Evolutionary conservation across 2,113 vertebrate genomes (phyloP), one percentile per base, ranked within the genome.

Genomic region (Leptosomus discolor): DNA sequence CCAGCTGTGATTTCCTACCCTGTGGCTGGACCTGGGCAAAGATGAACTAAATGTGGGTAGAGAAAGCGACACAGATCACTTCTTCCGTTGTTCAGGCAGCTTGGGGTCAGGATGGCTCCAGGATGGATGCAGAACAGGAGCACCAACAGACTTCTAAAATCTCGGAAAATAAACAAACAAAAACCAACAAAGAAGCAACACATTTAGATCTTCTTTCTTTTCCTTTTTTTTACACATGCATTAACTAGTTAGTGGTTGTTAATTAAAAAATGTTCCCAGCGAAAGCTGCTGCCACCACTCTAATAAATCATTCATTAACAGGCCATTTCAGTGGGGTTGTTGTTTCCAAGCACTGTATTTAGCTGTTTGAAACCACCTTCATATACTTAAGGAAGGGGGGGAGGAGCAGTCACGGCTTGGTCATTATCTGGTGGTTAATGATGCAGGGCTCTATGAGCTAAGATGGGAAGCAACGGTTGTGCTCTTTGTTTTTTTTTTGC

Each of bases 281-380:
- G 30, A 98, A 98, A 96, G 83, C 93, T 56, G 64, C 92, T 79
- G 88, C 32, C 0, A 11, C 92, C 79, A 69, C 43, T 87, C 90
- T 94, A 95, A 97, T 98, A 98, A 98, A 98, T 98, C 97, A 98
- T 97, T 98, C 92, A 94, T 95, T 98, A 97, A 97, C 97, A 88
- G 94, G 69, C 96, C 68, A 23, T 94, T 97, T 95, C 97, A 83
- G 56, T 41, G 86, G 86, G 86, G 79, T 15, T 85, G 84, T 90
- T 95, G 61, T 81, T 97, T 92, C 46, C 77, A 91, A 92, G 82
- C 60, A 18, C 67, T 65, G 48, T 71, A 34, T 85, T 94, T 85
- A 86, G 86, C 86, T 96, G 73, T 56, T 95, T 79, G 56, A 90
- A 95, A 80, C 68, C 85, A 77, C 71, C 57, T 65, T 89, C 86